Evolutionary conservation across 2,888 invertebrate genomes (phyloP), one percentile per base, ranked within the genome.

Genomic region (Nymphalis c-album): DNA sequence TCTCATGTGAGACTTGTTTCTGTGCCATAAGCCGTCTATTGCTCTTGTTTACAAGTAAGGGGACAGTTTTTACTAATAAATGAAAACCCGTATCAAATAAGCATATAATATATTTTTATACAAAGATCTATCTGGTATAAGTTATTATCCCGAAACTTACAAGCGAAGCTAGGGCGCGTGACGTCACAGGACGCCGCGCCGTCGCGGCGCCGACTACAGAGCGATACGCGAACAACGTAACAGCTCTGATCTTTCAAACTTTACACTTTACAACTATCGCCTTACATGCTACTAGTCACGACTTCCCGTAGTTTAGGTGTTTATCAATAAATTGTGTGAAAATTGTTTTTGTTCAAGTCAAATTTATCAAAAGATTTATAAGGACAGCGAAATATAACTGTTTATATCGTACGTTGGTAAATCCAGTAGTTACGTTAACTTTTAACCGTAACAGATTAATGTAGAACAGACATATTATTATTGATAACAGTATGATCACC

Each of bases 151-250:
- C 53, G 20, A 53, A 53, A 53, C 26, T 26, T 26, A 7, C n/a
- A 18, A 63, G 45, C 6, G 40, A n/a, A 22, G 40, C 7, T 60
- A 48, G 46, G 17, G 53, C 46, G 18, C 7, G 61, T 69, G 71
- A 68, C 69, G 70, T 72, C 68, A 71, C 60, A 40, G 62, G 72
- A 71, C 71, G 74, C 69, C 71, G 68, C 74, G 75, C 65, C 75
- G 72, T 71, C 68, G 69, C 70, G 73, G 66, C 73, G 72, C 67
- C 68, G 57, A 51, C 55, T 51, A 17, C 46, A 17, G 18, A 7
- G 45, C 60, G 60, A 53, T 55, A 53, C 58, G 18, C n/a, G 35
- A 55, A n/a, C 48, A 35, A 47, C 55, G 65, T 55, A 51, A 57
- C 57, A 55, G 55, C 55, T 40, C 60, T 40, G 64, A 64, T 60